A percentile compares a stretch with the other conserved stretches of the same genome.
These are phyloP conservation scores for Agelas oroides DNA, from an alignment of 37 sponge, comb jelly and placozoan genomes.

Conservation along the genomic window DNA sequence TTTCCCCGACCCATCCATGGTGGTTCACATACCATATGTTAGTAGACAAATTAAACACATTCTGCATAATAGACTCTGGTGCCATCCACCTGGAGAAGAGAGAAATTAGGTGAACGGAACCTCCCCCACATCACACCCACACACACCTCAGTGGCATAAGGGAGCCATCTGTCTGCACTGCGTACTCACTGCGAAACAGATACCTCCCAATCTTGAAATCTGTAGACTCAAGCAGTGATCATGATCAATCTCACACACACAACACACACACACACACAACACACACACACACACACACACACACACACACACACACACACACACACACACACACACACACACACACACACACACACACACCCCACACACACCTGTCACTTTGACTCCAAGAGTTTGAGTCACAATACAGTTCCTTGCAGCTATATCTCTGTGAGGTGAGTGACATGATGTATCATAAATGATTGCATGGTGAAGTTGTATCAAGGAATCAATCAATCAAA, in stretches of 20 bases:
- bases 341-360: too few species aligned
- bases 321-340: neutral
- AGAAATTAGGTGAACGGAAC: neutral
- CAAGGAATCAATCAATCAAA: too few species aligned
- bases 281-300: too few species aligned
- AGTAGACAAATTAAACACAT: conserved; percentile 28
- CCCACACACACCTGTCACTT: conserved; percentile 58
- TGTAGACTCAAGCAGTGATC: neutral
- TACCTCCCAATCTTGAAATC: conserved; percentile 75
- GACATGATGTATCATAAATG: too few species aligned
- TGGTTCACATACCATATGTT: conserved; percentile 61
- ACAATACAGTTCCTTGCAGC: conserved; percentile 90
- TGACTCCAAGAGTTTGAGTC: conserved; percentile 71
- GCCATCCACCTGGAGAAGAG: conserved; percentile 72
- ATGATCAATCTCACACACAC: too few species aligned
- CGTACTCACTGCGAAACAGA: conserved; percentile 77
- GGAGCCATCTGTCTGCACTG: conserved; percentile 71
- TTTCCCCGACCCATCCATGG: too few species aligned
- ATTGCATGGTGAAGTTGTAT: too few species aligned
- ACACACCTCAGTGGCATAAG: conserved; percentile 65
- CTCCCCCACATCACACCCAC: too few species aligned
- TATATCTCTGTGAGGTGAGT: conserved; percentile 65
- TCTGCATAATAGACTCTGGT: conserved; percentile 51
- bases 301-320: conserved; percentile 8
- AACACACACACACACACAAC: conserved; percentile 10